Percentiles rank a stretch among this genome's conserved stretches.
Evolutionary conservation across 1,140 invertebrate species (phyloP).

Genomic region (Hermetia illucens): DNA sequence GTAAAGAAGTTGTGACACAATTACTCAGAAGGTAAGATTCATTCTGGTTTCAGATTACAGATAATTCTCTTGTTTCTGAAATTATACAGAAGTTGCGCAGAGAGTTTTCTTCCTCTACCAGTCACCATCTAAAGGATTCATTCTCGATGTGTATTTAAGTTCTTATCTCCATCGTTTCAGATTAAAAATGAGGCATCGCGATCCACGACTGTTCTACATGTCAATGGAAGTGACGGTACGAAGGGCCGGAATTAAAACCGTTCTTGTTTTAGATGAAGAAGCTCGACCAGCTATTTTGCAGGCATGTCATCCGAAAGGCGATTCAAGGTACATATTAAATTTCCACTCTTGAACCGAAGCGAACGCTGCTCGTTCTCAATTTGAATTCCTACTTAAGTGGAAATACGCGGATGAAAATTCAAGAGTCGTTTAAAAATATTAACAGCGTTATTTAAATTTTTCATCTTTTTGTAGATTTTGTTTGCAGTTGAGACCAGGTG

Average conservation of each 20-base stretch:
- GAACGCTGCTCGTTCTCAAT: too few relatives aligned
- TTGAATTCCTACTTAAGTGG: too few relatives aligned
- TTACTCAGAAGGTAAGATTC: conserved; percentile 69
- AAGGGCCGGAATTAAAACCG: conserved; percentile 61
- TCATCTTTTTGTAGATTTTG: conserved; percentile 54
- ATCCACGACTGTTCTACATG: conserved; percentile 82
- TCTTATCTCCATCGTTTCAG: conserved; percentile 1
- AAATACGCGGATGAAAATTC: too few relatives aligned
- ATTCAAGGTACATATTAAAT: conserved; percentile 79
- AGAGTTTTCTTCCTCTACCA: too few relatives aligned
- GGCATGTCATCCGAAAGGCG: conserved; percentile 79
- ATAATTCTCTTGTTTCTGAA: too few relatives aligned
- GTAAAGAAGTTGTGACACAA: conserved; percentile 68
- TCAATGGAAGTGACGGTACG: conserved; percentile 84
- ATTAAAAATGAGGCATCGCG: conserved; percentile 70
- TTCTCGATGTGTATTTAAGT: neutral
- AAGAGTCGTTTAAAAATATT: too few relatives aligned
- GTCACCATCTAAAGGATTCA: neutral
- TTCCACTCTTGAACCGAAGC: too few relatives aligned
- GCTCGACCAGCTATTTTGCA: conserved; percentile 75
- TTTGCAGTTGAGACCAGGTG: conserved; percentile 68
- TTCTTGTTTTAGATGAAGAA: conserved; percentile 75
- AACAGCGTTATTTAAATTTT: too few relatives aligned
- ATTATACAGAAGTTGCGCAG: too few relatives aligned
- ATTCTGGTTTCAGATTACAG: too few relatives aligned